Evolutionary conservation across 1,140 invertebrate species (phyloP), one percentile per base, ranked within the genome.

Genomic region (Orussus abietinus): DNA sequence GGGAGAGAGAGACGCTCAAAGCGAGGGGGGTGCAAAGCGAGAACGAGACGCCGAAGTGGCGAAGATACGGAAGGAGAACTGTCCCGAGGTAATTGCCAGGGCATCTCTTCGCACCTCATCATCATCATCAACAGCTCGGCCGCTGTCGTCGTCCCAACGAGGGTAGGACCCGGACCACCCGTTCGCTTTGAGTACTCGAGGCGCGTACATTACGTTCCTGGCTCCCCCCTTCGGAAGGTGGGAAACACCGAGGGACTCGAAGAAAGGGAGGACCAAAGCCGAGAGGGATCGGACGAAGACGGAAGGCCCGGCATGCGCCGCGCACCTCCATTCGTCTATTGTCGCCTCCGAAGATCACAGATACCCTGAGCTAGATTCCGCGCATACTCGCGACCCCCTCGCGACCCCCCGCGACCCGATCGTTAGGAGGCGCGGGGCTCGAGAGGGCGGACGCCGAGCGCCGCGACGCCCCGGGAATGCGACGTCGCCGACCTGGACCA

Each of bases 101-200:
- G 56, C 65, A 59, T 73, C 66, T 69, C 70, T 73, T 73, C 66
- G 64, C 70, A 73, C 70, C 70, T 73, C 70, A 73, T 73, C 69
- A 73, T 73, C 69, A 64, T 72, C 69, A 70, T 70, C 65, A 69
- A 65, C 67, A 57, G 58, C 55, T 47, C 49, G 55, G 55, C 59
- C 56, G 64, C 61, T 58, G 59, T 63, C 66, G 64, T 62, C 60
- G 59, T 53, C 51, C 29, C 33, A 5, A 31, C 19, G 20, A 31
- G 22, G 7, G 19, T 5, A 19, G 13, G 18, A 34, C 4, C 14
- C 12, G 28, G 57, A 55, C 52, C 57, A 58, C 59, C 55, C 57
- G 52, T 51, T 52, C 45, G 34, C 37, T 34, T 45, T 29, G 6
- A n/a, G 22, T 7, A 45, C 44, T 47, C 42, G 35, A 38, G 30